These are phyloP conservation scores for Takifugu rubripes DNA, from an alignment of 2,797 vertebrate genomes.

Conservation along the genomic window DNA sequence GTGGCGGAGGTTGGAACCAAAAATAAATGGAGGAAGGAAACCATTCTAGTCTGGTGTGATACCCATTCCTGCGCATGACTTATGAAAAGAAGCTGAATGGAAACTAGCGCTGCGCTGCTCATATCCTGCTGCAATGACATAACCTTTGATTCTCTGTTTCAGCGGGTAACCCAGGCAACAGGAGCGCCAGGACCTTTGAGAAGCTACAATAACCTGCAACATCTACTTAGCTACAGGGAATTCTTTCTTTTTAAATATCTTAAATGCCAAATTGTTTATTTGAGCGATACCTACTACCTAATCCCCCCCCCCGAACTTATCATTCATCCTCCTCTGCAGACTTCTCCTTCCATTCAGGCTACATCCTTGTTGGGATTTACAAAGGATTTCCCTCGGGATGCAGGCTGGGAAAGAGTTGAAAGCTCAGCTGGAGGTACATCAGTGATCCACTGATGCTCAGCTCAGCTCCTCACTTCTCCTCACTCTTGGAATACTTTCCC, in stretches of 20 bases:
- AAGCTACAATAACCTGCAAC: slow-evolving; percentile 23
- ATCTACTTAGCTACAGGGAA: slow-evolving; percentile 8
- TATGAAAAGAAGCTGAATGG: slow-evolving; percentile 9
- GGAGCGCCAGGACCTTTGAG: slow-evolving; percentile 39
- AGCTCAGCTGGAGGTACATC: slow-evolving; percentile 36
- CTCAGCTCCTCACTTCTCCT: slow-evolving; percentile 26
- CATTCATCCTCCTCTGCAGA: background rate
- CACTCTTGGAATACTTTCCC: slow-evolving; percentile 6
- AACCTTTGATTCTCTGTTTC: slow-evolving; percentile 54
- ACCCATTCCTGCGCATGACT: slow-evolving; percentile 15
- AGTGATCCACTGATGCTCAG: slow-evolving; percentile 30
- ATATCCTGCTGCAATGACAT: slow-evolving; percentile 24
- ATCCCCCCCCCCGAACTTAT: slow-evolving; percentile 5
- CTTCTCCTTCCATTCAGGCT: slow-evolving; percentile 12
- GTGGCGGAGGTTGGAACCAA: background rate
- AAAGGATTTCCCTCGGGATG: slow-evolving; percentile 30
- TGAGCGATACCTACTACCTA: background rate
- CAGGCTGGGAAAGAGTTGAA: slow-evolving; percentile 20
- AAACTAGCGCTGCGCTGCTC: slow-evolving; percentile 1
- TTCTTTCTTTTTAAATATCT: slow-evolving; percentile 3
- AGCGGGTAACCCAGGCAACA: slow-evolving; percentile 76
- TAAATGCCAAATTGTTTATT: background rate
- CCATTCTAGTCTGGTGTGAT: slow-evolving; percentile 35
- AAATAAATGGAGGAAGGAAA: background rate
- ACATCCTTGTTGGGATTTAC: slow-evolving; percentile 32